Percentiles rank a stretch among this genome's conserved stretches.
These are phyloP conservation scores for Hippopotamyrus pictus DNA, from an alignment of 2,797 vertebrate genomes.

Conservation along the genomic window DNA sequence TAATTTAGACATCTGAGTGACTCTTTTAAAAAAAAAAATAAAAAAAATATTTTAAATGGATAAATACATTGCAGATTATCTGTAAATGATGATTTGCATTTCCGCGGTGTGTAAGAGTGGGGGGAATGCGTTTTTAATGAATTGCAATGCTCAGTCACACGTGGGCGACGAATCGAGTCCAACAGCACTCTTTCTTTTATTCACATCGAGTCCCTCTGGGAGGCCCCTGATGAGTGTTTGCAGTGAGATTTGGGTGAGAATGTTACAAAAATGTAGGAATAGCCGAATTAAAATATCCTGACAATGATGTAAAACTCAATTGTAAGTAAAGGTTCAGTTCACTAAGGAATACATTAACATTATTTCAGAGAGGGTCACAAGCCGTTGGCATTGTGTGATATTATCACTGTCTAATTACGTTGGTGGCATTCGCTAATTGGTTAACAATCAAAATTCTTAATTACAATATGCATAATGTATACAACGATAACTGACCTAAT, in stretches of 20 bases:
- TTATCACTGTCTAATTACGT: slow-evolving; percentile 14
- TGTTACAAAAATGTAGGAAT: not conserved
- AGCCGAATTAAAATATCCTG: not conserved
- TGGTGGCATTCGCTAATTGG: slow-evolving; percentile 7
- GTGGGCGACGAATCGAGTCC: not conserved
- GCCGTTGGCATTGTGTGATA: not conserved
- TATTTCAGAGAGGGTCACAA: not conserved
- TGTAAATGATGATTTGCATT: not conserved
- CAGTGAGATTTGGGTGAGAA: not conserved
- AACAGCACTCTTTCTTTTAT: not conserved
- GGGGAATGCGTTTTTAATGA: not conserved
- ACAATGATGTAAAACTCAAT: not conserved
- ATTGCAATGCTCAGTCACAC: not conserved
- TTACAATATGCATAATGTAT: slow-evolving; percentile 19
- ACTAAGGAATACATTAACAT: slow-evolving; percentile 10
- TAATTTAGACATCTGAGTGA: not conserved
- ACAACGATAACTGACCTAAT: slow-evolving; percentile 17
- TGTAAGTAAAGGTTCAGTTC: not conserved
- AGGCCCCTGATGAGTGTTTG: not conserved
- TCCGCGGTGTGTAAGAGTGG: not conserved
- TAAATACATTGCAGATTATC: not conserved
- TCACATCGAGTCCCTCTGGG: not conserved
- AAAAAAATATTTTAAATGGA: too few relatives aligned
- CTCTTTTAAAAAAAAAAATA: not conserved
- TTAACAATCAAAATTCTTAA: slow-evolving; percentile 17